Evolutionary conservation across 1,140 invertebrate species (phyloP).

Genomic region (Wiebesia pumilae): DNA sequence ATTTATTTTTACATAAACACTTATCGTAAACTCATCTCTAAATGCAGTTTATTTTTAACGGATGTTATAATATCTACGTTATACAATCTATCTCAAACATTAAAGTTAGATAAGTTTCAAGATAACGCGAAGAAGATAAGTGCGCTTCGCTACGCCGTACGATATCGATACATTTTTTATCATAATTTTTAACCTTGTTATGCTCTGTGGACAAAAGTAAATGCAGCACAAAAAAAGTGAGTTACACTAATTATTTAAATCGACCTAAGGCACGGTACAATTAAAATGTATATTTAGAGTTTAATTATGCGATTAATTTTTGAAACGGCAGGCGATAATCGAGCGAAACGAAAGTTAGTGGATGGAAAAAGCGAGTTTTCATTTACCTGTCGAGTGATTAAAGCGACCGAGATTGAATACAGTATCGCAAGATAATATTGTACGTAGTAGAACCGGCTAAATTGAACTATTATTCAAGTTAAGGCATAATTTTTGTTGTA

Average conservation of each 20-base stretch:
- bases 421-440: neutral
- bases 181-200: neutral
- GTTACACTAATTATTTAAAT: neutral
- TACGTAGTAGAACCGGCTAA: neutral
- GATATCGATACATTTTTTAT: neutral
- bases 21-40: neutral
- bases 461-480: neutral
- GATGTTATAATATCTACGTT: neutral
- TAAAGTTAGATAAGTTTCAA: neutral
- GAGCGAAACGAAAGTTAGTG: neutral
- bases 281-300: neutral
- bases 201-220: neutral
- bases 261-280: neutral
- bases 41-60: neutral
- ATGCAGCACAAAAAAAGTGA: neutral
- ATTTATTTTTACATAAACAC: neutral
- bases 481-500: neutral
- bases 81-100: neutral
- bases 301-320: neutral
- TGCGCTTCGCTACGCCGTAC: neutral
- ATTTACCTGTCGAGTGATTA: neutral
- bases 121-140: neutral
- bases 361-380: neutral
- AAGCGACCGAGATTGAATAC: neutral
- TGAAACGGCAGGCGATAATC: neutral